A percentile compares a stretch with the other conserved stretches of the same genome.
Evolutionary conservation across 2,797 vertebrate genomes (phyloP).

Genomic region (Limnodromus scolopaceus): DNA sequence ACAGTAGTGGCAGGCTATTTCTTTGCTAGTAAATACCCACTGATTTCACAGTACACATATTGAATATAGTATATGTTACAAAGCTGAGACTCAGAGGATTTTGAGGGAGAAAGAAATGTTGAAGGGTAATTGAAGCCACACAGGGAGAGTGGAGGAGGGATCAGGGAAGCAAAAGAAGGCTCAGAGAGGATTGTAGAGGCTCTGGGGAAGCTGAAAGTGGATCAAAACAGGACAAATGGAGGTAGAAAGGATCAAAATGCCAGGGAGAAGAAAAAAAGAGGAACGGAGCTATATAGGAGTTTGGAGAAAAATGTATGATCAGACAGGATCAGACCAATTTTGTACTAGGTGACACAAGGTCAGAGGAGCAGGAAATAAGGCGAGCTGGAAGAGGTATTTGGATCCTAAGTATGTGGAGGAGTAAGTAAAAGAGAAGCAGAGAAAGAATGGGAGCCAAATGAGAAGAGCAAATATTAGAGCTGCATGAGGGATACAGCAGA

Average conservation of each 20-base stretch:
- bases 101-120: slow-evolving; percentile 64
- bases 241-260: slow-evolving; percentile 41
- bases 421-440: background rate
- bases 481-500: background rate
- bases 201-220: slow-evolving; percentile 52
- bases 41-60: slow-evolving; percentile 49
- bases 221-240: slow-evolving; percentile 64
- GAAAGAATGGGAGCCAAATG: background rate
- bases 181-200: slow-evolving; percentile 63
- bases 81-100: slow-evolving; percentile 69
- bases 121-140: slow-evolving; percentile 70
- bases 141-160: slow-evolving; percentile 52
- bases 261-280: slow-evolving; percentile 17
- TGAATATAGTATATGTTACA: slow-evolving; percentile 52
- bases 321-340: slow-evolving; percentile 22
- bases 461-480: background rate
- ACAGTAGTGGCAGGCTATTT: background rate
- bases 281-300: background rate
- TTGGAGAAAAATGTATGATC: background rate
- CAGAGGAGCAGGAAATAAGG: slow-evolving; percentile 10
- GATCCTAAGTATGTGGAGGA: background rate
- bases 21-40: slow-evolving; percentile 45
- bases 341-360: background rate
- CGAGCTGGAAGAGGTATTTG: background rate
- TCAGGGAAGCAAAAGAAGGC: slow-evolving; percentile 63